Base-by-base conservation (phyloP, 2,113 vertebrate species). In the Castor canadensis region DNA sequence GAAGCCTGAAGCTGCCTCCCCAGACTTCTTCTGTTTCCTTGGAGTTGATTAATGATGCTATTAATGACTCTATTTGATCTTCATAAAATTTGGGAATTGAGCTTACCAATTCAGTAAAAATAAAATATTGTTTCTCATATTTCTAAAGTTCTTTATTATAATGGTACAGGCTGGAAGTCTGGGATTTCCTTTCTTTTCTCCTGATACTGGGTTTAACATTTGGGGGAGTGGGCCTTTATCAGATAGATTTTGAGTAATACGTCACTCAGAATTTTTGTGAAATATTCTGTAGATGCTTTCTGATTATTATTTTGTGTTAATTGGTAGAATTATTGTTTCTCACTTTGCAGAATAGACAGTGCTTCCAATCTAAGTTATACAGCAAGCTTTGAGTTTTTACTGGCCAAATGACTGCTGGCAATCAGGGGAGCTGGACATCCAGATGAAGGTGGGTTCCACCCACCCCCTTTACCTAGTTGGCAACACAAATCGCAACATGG, bases 81-180 rank as follows among this genome's bases (percentile, higher is more conserved):
- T 72, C 79, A 77, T 64, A 86, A 85, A 86, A 92, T 81, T 54
- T 89, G 73, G 30, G 66, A 60, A 19, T 11, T 66, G 87, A 71
- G 60, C 32, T 86, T 58, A 66, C 87, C 73, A 52, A 45, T 67
- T 93, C 8, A 9, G 32, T 67, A 40, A 91, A 81, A 79, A 92
- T 73, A 60, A 62, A 89, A 45, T 35, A 87, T 54, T 91, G 47
- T 73, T 93, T 84, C 79, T 93, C 60, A 60, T 58, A 86, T 89
- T 91, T 85, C 52, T 64, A 9, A 93, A 86, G 52, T 81, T 49
- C 77, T n/a, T 71, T 81, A 40, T 64, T 19, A 56, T 81, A 58
- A 91, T 5, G 19, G 13, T 20, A 32, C 13, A 38, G 54, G 54
- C 22, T 5, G 20, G 16, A 66, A 82, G 30, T 56, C 56, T 56